Base-by-base conservation (phyloP, 1,140 invertebrate species). In the Aphaenogaster floridana region DNA sequence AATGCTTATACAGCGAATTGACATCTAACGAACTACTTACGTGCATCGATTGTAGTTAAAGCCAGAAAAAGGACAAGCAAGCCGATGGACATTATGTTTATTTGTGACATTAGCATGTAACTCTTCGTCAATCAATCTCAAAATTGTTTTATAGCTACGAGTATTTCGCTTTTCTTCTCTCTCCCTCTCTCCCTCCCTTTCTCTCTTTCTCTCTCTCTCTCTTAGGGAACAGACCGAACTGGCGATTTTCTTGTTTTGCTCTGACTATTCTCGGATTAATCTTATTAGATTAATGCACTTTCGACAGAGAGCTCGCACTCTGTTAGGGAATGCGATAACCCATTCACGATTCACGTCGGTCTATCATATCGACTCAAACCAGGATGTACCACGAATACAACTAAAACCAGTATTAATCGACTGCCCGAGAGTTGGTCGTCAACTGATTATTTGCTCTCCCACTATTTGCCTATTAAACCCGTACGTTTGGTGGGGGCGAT, bases 1-100 rank as follows among this genome's bases (percentile, higher is more conserved):
- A 48, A 48, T 4, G 13, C 4, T 4, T 7, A 34, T 13, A 2
- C 3, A 28, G 28, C 8, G 3, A 61, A 76, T 28, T 68, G 8
- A 77, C 11, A 4, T 34, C 0, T 34, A 80, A 52, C 11, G 13
- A 66, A 78, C 15, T 34, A 90, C 89, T 90, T 1, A 90, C 86
- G 88, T 57, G 89, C 86, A 17, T 4, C 39, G 28, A 50, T 45
- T 2, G 13, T 34, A 15, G n/a, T 42, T 28, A 90, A 3, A 21
- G 57, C 39, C 1, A 88, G 1, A 34, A 85, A 34, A 8, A 45
- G 21, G 5, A 64, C 9, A 0, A 90, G 13, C 28, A 80, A 7
- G 1, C 21, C 3, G 13, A 17, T 34, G 34, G 1, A 34, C 13
- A n/a, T 90, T 86, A 90, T 90, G 17, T 54, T 63, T 84, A 34